phyloP scores from a whole-genome alignment of 92 coral and sea anemone genomes.

The Porites divaricata region DNA sequence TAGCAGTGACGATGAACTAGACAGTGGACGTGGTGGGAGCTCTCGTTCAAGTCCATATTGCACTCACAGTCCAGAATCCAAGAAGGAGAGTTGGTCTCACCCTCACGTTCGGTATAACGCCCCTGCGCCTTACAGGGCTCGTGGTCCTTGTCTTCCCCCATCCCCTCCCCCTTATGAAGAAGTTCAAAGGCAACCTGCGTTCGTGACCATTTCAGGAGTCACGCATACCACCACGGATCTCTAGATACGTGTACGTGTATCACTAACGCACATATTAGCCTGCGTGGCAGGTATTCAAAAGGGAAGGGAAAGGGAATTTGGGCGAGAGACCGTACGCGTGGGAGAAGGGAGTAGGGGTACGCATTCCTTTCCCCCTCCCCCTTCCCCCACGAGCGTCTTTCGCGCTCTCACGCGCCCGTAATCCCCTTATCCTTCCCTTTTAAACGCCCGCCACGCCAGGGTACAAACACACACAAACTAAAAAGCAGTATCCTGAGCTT shows the following conservation, averaged over 20 bases:
- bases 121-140: slow-evolving; percentile 26
- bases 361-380: too few species aligned
- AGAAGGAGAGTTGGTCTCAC: slow-evolving; percentile 7
- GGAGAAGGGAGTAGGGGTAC: too few species aligned
- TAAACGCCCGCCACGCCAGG: neutral
- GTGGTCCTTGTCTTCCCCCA: slow-evolving; percentile 36
- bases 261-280: neutral
- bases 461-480: neutral
- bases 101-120: neutral
- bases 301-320: too few species aligned
- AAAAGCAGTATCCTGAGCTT: too few species aligned
- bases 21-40: slow-evolving; percentile 82
- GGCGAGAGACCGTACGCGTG: too few species aligned
- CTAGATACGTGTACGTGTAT: neutral
- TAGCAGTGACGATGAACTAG: slow-evolving; percentile 82
- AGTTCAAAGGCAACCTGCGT: slow-evolving; percentile 23
- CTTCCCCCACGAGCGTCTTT: too few species aligned
- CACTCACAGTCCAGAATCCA: slow-evolving; percentile 53
- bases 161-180: slow-evolving; percentile 47
- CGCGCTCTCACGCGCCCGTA: neutral
- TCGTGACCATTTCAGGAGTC: slow-evolving; percentile 56
- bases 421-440: neutral
- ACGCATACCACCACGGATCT: slow-evolving; percentile 67
- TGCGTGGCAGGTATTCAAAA: too few species aligned
- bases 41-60: slow-evolving; percentile 82